Base-by-base conservation (phyloP, 2,888 invertebrate species). In the Nomada lathburiana region DNA sequence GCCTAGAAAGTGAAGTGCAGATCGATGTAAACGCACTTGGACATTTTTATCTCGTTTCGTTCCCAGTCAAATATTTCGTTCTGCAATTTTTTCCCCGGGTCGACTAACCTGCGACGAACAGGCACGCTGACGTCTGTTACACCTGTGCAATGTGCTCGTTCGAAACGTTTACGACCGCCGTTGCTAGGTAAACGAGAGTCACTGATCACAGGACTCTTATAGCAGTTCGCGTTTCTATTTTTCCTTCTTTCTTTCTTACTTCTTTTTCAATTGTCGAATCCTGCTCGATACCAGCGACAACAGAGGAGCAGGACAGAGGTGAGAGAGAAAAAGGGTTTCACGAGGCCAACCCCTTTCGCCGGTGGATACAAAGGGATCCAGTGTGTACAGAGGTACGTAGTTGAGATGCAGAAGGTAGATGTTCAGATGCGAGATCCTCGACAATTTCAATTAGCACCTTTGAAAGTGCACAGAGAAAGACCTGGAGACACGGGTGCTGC, bases 361-460 rank as follows among this genome's bases (percentile, higher is more conserved):
- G 50, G 16, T 13, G 29, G n/a, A 65, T 36, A 26, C 55, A 73
- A 76, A 80, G 67, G 60, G 63, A 20, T 18, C 20, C 52, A 36
- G 53, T 50, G 36, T 53, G 26, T 18, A 29, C 36, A 44, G 57
- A 57, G 71, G 47, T 47, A 47, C 36, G 74, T 70, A 75, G 52
- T 53, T 23, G 65, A 70, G 67, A 71, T 55, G 69, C 62, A 59
- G 62, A 68, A 67, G 67, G 29, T 68, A 55, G 18, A 67, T 57
- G 52, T 79, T 57, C 60, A 29, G 59, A 63, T 71, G 55, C 67
- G 60, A 68, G 69, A 67, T 69, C 42, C 52, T 62, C 57, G 65
- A 62, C 79, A 70, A 82, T 83, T 83, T 76, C 82, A 82, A 77
- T 82, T 82, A 82, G 26, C 59, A 55, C 77, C 68, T 71, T 69